phyloP scores from a whole-genome alignment of 1,140 invertebrate species.

The Microplitis demolitor region DNA sequence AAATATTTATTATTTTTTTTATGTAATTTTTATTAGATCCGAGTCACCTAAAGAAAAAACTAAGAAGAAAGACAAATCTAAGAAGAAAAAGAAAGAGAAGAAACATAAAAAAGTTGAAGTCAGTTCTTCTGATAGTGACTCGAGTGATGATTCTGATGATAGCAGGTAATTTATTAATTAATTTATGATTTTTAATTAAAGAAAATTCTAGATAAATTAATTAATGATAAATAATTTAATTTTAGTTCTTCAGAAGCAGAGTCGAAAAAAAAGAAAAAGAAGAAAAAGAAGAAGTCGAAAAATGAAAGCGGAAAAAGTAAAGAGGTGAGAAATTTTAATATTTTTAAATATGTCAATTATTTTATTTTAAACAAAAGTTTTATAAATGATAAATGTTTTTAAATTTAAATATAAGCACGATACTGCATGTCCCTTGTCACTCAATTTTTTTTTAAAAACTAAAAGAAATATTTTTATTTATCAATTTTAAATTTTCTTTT shows the following conservation, averaged over 20 bases:
- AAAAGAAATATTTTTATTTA: neutral
- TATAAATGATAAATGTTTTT: slow-evolving; percentile 16
- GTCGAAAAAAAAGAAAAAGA: slow-evolving; percentile 52
- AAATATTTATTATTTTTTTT: slow-evolving; percentile 4
- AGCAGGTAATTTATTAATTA: slow-evolving; percentile 44
- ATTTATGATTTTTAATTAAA: slow-evolving; percentile 11
- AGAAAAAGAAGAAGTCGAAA: slow-evolving; percentile 51
- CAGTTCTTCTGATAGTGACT: slow-evolving; percentile 52
- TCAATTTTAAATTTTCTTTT: no score
- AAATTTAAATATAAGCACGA: no score
- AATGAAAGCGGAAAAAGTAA: slow-evolving; percentile 45
- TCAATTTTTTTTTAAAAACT: neutral
- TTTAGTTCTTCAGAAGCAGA: slow-evolving; percentile 48
- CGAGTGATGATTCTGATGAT: slow-evolving; percentile 52
- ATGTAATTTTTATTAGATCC: slow-evolving; percentile 49
- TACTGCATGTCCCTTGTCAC: neutral
- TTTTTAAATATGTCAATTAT: neutral
- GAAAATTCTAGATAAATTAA: neutral
- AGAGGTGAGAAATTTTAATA: slow-evolving; percentile 43
- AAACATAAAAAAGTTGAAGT: slow-evolving; percentile 53
- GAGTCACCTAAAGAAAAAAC: slow-evolving; percentile 48
- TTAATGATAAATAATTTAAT: neutral
- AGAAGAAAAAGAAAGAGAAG: slow-evolving; percentile 56
- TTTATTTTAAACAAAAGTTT: neutral
- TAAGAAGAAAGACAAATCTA: slow-evolving; percentile 58